Percentiles rank a stretch among this genome's conserved stretches.
Evolutionary conservation across 37 sponge, comb jelly and placozoan genomes (phyloP).

Genomic region (Beroe ovata): DNA sequence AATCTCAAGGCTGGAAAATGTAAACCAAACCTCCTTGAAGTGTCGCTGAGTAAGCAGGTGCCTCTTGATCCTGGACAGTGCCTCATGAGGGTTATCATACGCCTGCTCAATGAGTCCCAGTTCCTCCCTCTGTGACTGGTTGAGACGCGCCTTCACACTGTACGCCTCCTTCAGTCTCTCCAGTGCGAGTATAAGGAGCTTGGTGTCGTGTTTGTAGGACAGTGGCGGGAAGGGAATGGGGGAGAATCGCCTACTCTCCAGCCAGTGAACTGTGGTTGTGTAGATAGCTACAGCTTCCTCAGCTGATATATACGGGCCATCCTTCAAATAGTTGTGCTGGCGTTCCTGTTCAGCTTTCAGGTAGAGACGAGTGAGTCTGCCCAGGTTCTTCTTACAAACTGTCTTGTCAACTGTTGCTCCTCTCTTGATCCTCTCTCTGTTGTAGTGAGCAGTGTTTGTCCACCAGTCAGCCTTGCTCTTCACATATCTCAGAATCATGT

Average conservation of each 20-base stretch:
- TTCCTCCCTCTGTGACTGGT: slow-evolving; percentile 97
- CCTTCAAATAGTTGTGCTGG: slow-evolving; percentile 99
- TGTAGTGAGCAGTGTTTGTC: slow-evolving; percentile 99
- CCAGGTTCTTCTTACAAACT: slow-evolving; percentile 99
- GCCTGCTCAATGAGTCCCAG: slow-evolving; percentile 98
- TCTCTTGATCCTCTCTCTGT: slow-evolving; percentile 93
- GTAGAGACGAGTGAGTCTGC: slow-evolving; percentile 92
- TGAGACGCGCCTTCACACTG: slow-evolving; percentile 97
- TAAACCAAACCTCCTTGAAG: slow-evolving; percentile 92
- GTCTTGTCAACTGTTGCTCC: slow-evolving; percentile 99
- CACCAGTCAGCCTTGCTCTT: slow-evolving; percentile 99
- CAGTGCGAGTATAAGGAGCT: slow-evolving; percentile 94
- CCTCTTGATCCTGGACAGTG: slow-evolving; percentile 93
- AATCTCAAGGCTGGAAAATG: background rate
- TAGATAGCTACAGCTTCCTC: slow-evolving; percentile 99
- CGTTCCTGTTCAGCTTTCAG: slow-evolving; percentile 99
- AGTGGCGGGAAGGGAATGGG: slow-evolving; percentile 99
- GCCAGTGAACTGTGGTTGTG: slow-evolving; percentile 99
- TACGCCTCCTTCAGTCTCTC: slow-evolving; percentile 98
- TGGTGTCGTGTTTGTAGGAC: slow-evolving; percentile 99
- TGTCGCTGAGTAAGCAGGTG: slow-evolving; percentile 96
- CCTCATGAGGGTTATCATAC: slow-evolving; percentile 99
- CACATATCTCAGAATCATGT: slow-evolving; percentile 99
- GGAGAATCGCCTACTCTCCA: slow-evolving; percentile 97
- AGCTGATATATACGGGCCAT: slow-evolving; percentile 96